Percentiles rank a stretch among this genome's conserved stretches.
Conservation (phyloP, 2,888 invertebrate species). For the Neuroscelio doddi region DNA sequence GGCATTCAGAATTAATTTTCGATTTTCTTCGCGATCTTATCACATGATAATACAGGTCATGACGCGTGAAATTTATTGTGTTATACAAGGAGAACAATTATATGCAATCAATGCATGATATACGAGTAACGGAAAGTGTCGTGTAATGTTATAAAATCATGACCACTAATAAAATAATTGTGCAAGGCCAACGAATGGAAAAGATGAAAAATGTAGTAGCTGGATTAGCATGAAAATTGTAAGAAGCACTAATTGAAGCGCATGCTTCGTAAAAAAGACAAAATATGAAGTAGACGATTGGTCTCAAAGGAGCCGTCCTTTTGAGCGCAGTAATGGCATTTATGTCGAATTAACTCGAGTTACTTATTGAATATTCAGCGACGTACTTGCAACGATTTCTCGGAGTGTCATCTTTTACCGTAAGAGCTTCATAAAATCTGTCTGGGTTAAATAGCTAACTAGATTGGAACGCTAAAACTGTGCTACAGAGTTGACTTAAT, state of each 20-base stretch:
- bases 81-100: conserved; percentile 26
- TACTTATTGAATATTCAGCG: conserved; percentile 7
- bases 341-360: no score
- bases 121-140: conserved; percentile 18
- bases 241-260: no score
- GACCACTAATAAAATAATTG: no score
- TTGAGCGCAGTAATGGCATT: no score
- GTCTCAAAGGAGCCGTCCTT: no score
- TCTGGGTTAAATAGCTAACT: conserved; percentile 38
- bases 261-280: no score
- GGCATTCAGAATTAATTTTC: conserved; percentile 44
- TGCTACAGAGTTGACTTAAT: conserved; percentile 40
- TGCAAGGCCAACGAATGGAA: no score
- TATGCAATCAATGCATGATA: conserved; percentile 24
- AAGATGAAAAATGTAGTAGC: no score
- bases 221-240: no score
- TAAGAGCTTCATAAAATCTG: conserved; percentile 29
- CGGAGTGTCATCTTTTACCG: conserved; percentile 20
- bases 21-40: conserved; percentile 40
- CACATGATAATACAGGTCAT: conserved; percentile 32
- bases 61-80: conserved; percentile 39
- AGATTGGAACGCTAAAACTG: conserved; percentile 44
- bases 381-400: no score
- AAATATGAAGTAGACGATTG: no score
- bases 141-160: background rate